phyloP scores from a whole-genome alignment of 1,140 invertebrate genomes.

The Agraylea sexmaculata region DNA sequence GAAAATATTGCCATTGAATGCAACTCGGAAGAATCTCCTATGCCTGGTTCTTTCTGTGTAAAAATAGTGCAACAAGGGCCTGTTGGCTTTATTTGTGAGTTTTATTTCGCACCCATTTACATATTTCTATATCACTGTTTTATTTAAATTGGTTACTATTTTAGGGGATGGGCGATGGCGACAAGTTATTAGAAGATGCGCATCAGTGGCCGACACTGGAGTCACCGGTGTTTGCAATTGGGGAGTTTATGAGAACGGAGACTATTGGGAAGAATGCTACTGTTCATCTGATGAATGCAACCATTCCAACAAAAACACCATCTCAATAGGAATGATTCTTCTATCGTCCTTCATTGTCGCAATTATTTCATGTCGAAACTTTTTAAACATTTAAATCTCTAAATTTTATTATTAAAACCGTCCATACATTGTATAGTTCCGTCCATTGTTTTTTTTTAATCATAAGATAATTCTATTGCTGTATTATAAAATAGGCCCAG shows the following conservation, averaged over 20 bases:
- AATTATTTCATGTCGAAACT: too few relatives aligned
- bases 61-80: slow-evolving; percentile 82
- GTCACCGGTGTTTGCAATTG: slow-evolving; percentile 88
- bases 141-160: slow-evolving; percentile 16
- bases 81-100: slow-evolving; percentile 82
- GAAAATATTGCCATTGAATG: slow-evolving; percentile 78
- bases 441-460: too few relatives aligned
- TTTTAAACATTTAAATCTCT: too few relatives aligned
- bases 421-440: too few relatives aligned
- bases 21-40: slow-evolving; percentile 76
- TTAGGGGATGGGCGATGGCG: slow-evolving; percentile 87
- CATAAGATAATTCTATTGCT: too few relatives aligned
- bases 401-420: too few relatives aligned
- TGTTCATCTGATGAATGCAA: slow-evolving; percentile 84
- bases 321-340: neutral
- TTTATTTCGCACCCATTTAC: slow-evolving; percentile 1
- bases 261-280: slow-evolving; percentile 92
- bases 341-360: too few relatives aligned
- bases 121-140: too few relatives aligned
- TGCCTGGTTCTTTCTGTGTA: slow-evolving; percentile 88
- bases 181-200: slow-evolving; percentile 80
- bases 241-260: slow-evolving; percentile 84
- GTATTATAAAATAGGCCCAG: too few relatives aligned
- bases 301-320: slow-evolving; percentile 21
- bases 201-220: slow-evolving; percentile 79